These are phyloP conservation scores for Ochropleura leucogaster DNA, from an alignment of 2,888 invertebrate genomes.

Conservation along the genomic window DNA sequence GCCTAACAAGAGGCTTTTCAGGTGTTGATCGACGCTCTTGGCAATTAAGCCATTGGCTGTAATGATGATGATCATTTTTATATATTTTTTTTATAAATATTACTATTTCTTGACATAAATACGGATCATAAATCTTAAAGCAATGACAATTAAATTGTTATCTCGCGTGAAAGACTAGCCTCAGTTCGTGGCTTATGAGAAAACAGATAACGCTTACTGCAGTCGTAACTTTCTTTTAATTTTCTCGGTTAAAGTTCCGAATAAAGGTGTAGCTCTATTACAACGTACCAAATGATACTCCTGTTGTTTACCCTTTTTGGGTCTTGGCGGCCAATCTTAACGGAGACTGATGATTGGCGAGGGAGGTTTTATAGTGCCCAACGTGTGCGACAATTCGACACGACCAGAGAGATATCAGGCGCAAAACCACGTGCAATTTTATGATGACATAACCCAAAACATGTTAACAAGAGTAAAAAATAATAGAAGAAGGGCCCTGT, in stretches of 20 bases:
- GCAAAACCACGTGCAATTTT: background rate
- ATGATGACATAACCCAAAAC: background rate
- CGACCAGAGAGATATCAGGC: background rate
- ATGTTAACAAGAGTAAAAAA: too few species aligned
- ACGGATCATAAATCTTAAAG: conserved; percentile 25
- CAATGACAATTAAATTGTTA: conserved; percentile 33
- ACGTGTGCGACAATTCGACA: background rate
- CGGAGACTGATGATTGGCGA: background rate
- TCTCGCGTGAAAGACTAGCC: conserved; percentile 37
- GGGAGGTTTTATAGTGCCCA: background rate
- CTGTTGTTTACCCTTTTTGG: background rate
- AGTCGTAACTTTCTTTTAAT: conserved; percentile 59
- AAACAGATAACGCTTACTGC: conserved; percentile 46
- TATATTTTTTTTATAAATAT: too few species aligned
- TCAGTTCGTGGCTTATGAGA: conserved; percentile 52
- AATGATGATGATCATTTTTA: too few species aligned
- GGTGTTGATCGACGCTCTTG: too few species aligned
- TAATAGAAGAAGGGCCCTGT: too few species aligned
- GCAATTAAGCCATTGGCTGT: too few species aligned
- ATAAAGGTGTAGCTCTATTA: conserved; percentile 12
- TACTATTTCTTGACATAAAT: conserved; percentile 3
- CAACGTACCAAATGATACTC: background rate
- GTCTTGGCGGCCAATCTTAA: background rate
- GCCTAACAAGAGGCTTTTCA: too few species aligned
- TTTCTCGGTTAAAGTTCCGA: conserved; percentile 37